Evolutionary conservation across 2,797 vertebrate genomes (phyloP), one percentile per base, ranked within the genome.

Genomic region (Etheostoma nigrum): DNA sequence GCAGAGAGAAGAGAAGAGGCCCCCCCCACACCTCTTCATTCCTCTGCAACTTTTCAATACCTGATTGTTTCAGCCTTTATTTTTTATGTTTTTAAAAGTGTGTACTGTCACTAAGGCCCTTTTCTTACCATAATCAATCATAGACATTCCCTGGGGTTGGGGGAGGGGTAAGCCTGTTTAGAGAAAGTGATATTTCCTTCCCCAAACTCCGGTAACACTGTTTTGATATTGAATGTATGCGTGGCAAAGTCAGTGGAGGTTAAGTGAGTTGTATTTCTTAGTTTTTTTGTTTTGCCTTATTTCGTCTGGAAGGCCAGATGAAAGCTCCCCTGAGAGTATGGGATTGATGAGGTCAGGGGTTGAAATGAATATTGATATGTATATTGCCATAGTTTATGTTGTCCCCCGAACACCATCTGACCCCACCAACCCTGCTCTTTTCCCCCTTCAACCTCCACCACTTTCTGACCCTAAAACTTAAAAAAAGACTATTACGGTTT

Each of bases 151-250:
- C 85, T 45, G 66, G 74, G 84, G 77, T 14, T 40, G 60, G 59
- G 45, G 61, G 49, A 5, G 36, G 4, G 30, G 19, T 62, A 6
- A 58, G 64, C 66, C 74, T 57, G 63, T 80, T 75, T 84, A 74
- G 72, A 79, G 84, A 67, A 57, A 49, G 74, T 19, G 19, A 70
- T 10, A 5, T 69, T 65, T 79, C 76, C 68, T 79, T 82, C 79
- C 66, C 58, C 72, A 45, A 83, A 78, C 83, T 92, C 82, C 79
- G 78, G 82, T 82, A 92, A 93, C 93, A 93, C 92, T 93, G 91
- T 86, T 89, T 88, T 89, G 70, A 93, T 93, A 88, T 67, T 94
- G 94, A 95, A 95, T 94, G 94, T 93, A 95, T 74, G 82, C 49
- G 72, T 75, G 72, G 67, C 13, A 40, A 76, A 71, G 67, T 70